Conservation (phyloP, 2,113 vertebrate species). For the Toxotes jaculatrix region DNA sequence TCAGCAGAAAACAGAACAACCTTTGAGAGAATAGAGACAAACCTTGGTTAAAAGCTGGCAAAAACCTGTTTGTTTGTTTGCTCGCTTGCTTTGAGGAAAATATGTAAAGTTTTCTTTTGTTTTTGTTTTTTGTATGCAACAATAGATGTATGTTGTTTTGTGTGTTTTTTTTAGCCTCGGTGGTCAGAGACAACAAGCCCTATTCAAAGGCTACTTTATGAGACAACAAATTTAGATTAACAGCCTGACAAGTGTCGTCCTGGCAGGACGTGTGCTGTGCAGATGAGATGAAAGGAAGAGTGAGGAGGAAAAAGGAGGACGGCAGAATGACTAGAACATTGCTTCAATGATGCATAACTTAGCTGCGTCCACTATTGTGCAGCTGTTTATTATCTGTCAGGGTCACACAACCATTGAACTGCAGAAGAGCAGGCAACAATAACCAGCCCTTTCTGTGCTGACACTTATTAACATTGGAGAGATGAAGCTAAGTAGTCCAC, state of each 20-base stretch:
- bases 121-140: background rate
- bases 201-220: slow-evolving; percentile 20
- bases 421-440: slow-evolving; percentile 37
- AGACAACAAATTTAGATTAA: slow-evolving; percentile 47
- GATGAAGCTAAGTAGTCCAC: slow-evolving; percentile 23
- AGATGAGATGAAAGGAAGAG: slow-evolving; percentile 27
- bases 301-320: slow-evolving; percentile 13
- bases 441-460: slow-evolving; percentile 42
- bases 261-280: slow-evolving; percentile 32
- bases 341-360: slow-evolving; percentile 67
- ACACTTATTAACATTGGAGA: slow-evolving; percentile 52
- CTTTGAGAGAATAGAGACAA: too few relatives aligned
- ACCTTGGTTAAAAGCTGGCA: too few relatives aligned
- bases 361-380: slow-evolving; percentile 43
- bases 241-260: slow-evolving; percentile 26
- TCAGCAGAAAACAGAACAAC: too few relatives aligned
- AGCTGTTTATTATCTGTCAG: slow-evolving; percentile 73
- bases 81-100: too few relatives aligned
- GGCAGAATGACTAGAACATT: slow-evolving; percentile 51
- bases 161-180: background rate
- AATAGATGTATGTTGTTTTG: background rate
- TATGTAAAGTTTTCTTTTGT: too few relatives aligned
- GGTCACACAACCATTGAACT: slow-evolving; percentile 49
- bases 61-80: too few relatives aligned
- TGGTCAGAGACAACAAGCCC: background rate